Conservation (phyloP, 2,113 vertebrate species). For the Synodontis membranacea region DNA sequence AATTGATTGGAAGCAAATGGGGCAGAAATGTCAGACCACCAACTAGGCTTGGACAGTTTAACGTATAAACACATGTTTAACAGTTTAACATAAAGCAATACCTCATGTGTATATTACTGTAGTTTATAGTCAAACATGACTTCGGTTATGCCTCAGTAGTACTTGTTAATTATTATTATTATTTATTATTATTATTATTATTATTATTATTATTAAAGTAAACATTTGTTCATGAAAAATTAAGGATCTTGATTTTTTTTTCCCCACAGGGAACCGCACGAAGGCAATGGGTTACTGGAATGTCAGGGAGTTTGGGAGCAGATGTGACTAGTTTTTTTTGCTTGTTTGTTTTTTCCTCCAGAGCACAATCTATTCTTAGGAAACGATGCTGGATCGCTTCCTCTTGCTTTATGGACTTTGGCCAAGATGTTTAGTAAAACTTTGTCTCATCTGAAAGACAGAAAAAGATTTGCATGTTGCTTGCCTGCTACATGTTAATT, state of each 20-base stretch:
- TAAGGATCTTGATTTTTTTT: neutral
- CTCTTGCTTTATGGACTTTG: neutral
- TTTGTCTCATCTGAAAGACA: neutral
- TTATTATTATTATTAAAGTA: neutral
- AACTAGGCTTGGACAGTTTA: neutral
- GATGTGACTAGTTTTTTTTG: neutral
- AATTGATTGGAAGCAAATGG: constrained; percentile 3
- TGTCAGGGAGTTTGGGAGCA: neutral
- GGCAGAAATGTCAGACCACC: constrained; percentile 15
- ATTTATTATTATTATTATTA: too few species aligned
- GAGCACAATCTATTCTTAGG: neutral
- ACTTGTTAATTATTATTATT: too few species aligned
- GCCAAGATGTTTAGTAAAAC: neutral
- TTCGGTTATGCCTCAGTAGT: neutral
- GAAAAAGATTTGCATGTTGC: neutral
- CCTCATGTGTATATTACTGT: neutral
- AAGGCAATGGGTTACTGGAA: constrained; percentile 34
- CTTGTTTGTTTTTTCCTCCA: neutral
- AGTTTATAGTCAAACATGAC: neutral
- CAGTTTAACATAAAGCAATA: neutral
- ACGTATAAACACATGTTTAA: constrained; percentile 21
- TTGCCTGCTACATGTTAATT: neutral
- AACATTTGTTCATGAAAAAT: neutral
- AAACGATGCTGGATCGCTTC: neutral
- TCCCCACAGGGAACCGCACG: constrained; percentile 12